Conservation (phyloP, 2,888 invertebrate genomes). For the Tigriopus californicus region DNA sequence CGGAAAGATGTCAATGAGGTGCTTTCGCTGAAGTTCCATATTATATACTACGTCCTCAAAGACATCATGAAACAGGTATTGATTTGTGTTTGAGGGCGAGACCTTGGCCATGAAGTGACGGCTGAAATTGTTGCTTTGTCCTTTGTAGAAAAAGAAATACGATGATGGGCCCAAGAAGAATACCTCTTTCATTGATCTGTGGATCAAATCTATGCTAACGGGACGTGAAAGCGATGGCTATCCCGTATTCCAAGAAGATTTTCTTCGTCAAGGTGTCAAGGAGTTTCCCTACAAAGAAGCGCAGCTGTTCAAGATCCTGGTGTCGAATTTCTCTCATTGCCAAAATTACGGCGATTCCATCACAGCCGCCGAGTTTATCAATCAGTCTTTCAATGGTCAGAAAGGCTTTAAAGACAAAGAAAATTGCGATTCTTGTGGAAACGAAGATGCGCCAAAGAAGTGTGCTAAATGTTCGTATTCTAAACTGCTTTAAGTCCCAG, state of each 20-base stretch:
- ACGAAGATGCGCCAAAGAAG: constrained; percentile 72
- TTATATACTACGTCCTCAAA: constrained; percentile 17
- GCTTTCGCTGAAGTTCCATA: constrained; percentile 68
- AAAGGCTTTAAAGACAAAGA: constrained; percentile 48
- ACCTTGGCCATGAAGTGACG: too few relatives aligned
- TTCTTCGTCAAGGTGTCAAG: constrained; percentile 65
- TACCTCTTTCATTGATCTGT: constrained; percentile 47
- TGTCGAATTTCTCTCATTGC: constrained; percentile 12
- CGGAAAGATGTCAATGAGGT: constrained; percentile 66
- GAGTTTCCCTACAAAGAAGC: constrained; percentile 81
- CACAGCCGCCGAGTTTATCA: constrained; percentile 35
- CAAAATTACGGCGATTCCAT: constrained; percentile 23
- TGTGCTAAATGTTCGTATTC: constrained; percentile 79
- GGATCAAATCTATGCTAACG: constrained; percentile 46
- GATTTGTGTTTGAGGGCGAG: too few relatives aligned
- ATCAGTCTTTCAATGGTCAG: constrained; percentile 69
- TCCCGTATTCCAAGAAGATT: constrained; percentile 40
- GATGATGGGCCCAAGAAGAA: constrained; percentile 20
- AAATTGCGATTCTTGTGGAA: constrained; percentile 65
- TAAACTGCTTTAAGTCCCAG: background rate
- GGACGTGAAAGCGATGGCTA: constrained; percentile 24
- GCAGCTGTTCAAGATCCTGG: constrained; percentile 58
- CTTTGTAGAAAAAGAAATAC: constrained; percentile 22
- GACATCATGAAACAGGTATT: constrained; percentile 15
- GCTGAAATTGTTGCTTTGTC: too few relatives aligned